Evolutionary conservation across 1,140 invertebrate species (phyloP).

Genomic region (Sycobia sp.): DNA sequence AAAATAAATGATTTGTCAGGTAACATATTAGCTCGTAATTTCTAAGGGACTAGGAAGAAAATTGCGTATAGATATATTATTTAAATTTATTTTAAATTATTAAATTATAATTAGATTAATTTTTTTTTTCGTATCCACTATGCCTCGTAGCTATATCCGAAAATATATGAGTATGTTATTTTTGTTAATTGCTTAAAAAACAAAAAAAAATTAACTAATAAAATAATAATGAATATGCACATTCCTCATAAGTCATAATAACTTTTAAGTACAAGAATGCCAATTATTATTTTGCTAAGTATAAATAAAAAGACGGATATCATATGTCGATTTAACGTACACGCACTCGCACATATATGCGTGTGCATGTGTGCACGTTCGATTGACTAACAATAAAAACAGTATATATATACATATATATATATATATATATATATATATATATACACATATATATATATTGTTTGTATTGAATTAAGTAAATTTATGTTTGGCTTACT

Average conservation of each 20-base stretch:
- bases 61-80: too few relatives aligned
- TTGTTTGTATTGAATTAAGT: too few relatives aligned
- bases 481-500: slow-evolving; percentile 61
- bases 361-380: slow-evolving; percentile 21
- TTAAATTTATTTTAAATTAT: too few relatives aligned
- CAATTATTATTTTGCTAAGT: slow-evolving; percentile 51
- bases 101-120: slow-evolving; percentile 9
- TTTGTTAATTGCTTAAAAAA: slow-evolving; percentile 37
- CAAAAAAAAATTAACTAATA: too few relatives aligned
- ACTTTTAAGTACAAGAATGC: slow-evolving; percentile 58
- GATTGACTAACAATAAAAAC: slow-evolving; percentile 32
- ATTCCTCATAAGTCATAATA: slow-evolving; percentile 55
- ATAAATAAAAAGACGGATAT: slow-evolving; percentile 23
- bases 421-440: too few relatives aligned
- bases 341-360: slow-evolving; percentile 8
- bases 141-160: slow-evolving; percentile 15
- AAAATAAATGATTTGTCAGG: not conserved
- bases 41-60: too few relatives aligned
- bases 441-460: too few relatives aligned
- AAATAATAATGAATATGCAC: slow-evolving; percentile 55
- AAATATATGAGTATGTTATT: slow-evolving; percentile 28
- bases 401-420: slow-evolving; percentile 44
- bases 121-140: slow-evolving; percentile 14
- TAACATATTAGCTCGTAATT: too few relatives aligned
- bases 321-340: slow-evolving; percentile 23